Base-by-base conservation (phyloP, 1,140 invertebrate species). In the Drosophila elegans region DNA sequence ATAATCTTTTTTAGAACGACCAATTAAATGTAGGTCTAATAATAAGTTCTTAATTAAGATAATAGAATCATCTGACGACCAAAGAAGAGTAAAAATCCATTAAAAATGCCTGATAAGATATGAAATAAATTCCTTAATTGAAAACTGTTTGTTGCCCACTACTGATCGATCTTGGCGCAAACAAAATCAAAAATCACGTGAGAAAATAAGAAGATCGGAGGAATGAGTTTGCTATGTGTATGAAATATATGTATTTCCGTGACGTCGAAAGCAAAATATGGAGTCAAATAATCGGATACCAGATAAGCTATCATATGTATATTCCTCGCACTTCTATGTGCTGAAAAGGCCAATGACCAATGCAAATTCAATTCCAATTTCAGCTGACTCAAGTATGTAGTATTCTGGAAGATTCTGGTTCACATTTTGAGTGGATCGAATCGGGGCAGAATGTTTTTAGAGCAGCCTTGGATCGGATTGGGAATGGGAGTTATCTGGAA, bases 281-380 rank as follows among this genome's bases (percentile, higher is more conserved):
- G 6, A 29, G 72, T 45, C 60, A 54, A 72, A 38, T 34, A 38
- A 42, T 13, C 45, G 16, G n/a, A 44, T 56, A 45, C 27, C n/a
- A 61, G 61, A 64, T 45, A 61, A 64, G 21, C n/a, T 29, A 49
- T 49, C 25, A n/a, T 25, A 34, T 49, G n/a, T 13, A 38, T 61
- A 32, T 63, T 11, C 44, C 3, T 27, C 27, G 39, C 21, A 34
- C 12, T 45, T 45, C 21, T 16, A n/a, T 12, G 5, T 38, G 51
- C n/a, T 38, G 13, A 21, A 48, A 39, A 75, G 56, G 57, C 68
- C 77, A 76, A 76, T 51, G 78, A 76, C 42, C 78, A 66, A 41
- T 57, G 68, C 51, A 45, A 29, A 29, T 36, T 32, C 0, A 32
- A 32, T 21, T 39, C 0, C 2, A 38, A 6, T 13, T 55, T 21